Base-by-base conservation (phyloP, 1,140 invertebrate genomes). In the Calliphora vicina region DNA sequence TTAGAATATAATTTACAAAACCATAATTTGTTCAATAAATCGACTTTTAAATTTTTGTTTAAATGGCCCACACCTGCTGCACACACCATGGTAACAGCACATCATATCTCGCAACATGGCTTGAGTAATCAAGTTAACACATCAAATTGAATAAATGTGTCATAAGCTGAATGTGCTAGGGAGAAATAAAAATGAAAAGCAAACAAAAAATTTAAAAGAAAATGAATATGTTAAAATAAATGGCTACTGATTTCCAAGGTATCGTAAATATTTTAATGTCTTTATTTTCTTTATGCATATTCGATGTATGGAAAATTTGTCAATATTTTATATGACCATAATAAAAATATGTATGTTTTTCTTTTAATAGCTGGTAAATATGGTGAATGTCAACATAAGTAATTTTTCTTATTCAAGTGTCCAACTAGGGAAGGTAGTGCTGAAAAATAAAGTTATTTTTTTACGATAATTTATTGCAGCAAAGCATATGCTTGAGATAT, bases 111-210 rank as follows among this genome's bases (percentile, higher is more conserved):
- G 15, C 50, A 57, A 13, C 15, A 17, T 15, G 12, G 8, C 10
- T 23, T 67, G 17, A 78, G 42, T 78, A 78, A 43, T 23, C 74
- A 78, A 78, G 74, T 78, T 78, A 78, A 13, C 74, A 78, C 35
- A 78, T 78, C 74, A 78, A 78, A 78, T 78, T 78, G 74, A 78
- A 78, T 78, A 29, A 78, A 78, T 43, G 74, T 78, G 74, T 42
- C 73, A 76, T 76, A 20, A n/a, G 73, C 27, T 45, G n/a, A 12
- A 23, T 25, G 15, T 20, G n/a, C 15, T 13, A 43, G 15, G 5
- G 17, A n/a, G 35, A 15, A 9, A 74, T 57, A 57, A 57, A 57
- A n/a, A 35, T 35, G 6, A 8, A 35, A 35, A 35, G 10, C 35
- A 10, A 35, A 35, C 6, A 35, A 35, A 10, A 35, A 8, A 35